These are phyloP conservation scores for Pelochelys cantorii DNA, from an alignment of 2,797 vertebrate genomes.

Conservation along the genomic window DNA sequence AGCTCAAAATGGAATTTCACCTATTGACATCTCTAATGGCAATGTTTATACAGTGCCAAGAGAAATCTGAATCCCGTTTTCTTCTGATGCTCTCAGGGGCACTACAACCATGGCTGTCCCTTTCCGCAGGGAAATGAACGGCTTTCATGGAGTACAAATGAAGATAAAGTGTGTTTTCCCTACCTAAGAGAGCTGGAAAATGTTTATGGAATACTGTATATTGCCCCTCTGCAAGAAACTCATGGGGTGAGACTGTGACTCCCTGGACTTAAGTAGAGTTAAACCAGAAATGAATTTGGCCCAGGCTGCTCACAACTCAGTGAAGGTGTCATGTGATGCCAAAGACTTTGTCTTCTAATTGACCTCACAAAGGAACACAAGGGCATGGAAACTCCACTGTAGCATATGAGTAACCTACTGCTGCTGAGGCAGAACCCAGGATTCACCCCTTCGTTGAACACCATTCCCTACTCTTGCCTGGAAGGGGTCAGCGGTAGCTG, in stretches of 20 bases:
- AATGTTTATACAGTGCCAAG: background rate
- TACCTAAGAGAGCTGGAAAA: background rate
- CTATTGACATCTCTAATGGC: background rate
- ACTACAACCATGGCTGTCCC: background rate
- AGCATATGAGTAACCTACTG: background rate
- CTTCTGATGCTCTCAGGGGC: rapidly evolving
- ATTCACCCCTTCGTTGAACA: background rate
- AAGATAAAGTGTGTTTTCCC: background rate
- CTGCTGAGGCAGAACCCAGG: background rate
- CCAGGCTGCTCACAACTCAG: rapidly evolving
- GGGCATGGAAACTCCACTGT: background rate
- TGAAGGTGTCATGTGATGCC: too few relatives aligned
- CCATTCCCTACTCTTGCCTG: background rate
- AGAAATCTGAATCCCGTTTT: rapidly evolving
- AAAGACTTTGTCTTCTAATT: background rate
- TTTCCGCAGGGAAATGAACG: background rate
- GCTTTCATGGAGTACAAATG: rapidly evolving
- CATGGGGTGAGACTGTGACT: background rate
- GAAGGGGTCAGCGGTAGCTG: background rate
- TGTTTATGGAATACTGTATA: background rate
- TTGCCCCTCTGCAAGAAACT: rapidly evolving
- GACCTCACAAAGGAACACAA: background rate
- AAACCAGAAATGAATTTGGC: rapidly evolving
- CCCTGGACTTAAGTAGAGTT: background rate
- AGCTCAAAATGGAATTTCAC: background rate